Evolutionary conservation across 2,113 vertebrate genomes (phyloP), one percentile per base, ranked within the genome.

Genomic region (Alethe diademata): DNA sequence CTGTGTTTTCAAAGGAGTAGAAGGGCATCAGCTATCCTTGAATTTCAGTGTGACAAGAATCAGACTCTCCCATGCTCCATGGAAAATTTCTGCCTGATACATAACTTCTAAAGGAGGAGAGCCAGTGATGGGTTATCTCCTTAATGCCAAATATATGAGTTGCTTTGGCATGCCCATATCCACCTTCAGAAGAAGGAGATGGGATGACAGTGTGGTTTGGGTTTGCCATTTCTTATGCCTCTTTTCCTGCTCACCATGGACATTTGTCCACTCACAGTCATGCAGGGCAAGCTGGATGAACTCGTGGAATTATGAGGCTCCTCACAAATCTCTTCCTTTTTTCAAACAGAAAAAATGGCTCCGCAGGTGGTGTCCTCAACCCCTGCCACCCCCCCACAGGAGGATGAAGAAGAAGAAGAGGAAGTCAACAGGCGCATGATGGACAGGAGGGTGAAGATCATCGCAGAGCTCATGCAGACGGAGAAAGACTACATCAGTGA

Each of bases 391-490:
- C 97, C 84, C 0, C 92, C 43, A 0, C 85, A 98, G 71, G 98
- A 99, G 89, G 98, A 98, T 0, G 98, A 99, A 75, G 98, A 99
- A 94, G 95, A 51, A 28, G 50, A 29, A 29, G 50, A 29, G 11
- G 50, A 97, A 20, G 72, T 98, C 33, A 97, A 95, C 20, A 93
- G 38, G 12, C 96, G 96, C 72, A 98, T 99, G 98, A 99, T 99
- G 99, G 98, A 93, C 57, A 99, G 97, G 89, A 98, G 99, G 83
- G 97, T 95, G 16, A 99, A 99, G 95, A 98, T 99, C 96, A 99
- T 99, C 3, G 76, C 98, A 87, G 99, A 99, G 92, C 98, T 99
- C 36, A 85, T 99, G 54, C 99, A 99, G 97, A 99, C 99, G 0
- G 99, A 99, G 86, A 98, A 96, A 75, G 99, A 99, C 94, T 99